Percentiles rank a stretch among this genome's conserved stretches.
These are phyloP conservation scores for Sebastes hubbsi DNA, from an alignment of 2,797 vertebrate species.

Conservation along the genomic window DNA sequence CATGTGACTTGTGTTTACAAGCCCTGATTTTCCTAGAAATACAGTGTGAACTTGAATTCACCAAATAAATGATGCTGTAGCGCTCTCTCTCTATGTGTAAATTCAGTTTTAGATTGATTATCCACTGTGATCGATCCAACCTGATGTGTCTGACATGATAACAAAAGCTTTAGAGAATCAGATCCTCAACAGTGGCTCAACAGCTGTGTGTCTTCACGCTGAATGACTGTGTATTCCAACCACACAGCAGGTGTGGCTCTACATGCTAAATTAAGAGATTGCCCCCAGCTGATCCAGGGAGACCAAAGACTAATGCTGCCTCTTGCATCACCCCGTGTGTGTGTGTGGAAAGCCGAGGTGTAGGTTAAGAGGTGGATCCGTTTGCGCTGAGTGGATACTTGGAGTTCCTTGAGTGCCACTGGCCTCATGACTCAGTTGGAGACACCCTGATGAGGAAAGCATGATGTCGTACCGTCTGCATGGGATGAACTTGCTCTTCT, in stretches of 20 bases:
- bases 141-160: background rate
- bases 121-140: background rate
- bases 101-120: background rate
- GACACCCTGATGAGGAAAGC: background rate
- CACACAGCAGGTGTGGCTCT: background rate
- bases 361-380: background rate
- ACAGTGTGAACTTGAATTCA: background rate
- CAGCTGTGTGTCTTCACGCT: background rate
- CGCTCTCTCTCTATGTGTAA: background rate
- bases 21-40: background rate
- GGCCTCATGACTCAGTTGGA: constrained; percentile 4
- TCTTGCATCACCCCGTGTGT: background rate
- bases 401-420: background rate
- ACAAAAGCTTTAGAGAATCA: background rate
- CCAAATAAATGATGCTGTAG: background rate
- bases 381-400: constrained; percentile 14
- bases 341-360: background rate
- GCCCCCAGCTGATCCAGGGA: background rate
- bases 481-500: background rate
- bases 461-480: background rate
- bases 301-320: background rate
- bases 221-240: background rate
- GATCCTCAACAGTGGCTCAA: background rate
- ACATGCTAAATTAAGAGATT: background rate
- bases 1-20: constrained; percentile 10